Evolutionary conservation across 2,888 invertebrate species (phyloP).

Genomic region (Dasysyrphus tricinctus): DNA sequence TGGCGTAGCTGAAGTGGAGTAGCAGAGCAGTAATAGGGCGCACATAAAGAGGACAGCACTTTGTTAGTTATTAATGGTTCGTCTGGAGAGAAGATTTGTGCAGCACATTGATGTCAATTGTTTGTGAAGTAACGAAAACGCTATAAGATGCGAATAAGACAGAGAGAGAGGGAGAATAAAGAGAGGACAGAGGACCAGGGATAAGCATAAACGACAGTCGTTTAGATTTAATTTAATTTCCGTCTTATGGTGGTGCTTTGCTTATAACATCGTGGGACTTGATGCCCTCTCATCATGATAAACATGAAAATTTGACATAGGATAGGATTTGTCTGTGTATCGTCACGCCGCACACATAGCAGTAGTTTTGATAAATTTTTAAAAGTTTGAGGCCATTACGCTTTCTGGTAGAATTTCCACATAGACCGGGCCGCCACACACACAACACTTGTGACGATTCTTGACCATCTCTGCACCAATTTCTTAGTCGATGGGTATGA

Average conservation of each 20-base stretch:
- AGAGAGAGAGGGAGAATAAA: not conserved
- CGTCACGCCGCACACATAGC: not conserved
- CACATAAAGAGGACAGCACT: conserved; percentile 39
- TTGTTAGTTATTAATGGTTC: conserved; percentile 60
- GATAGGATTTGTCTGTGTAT: conserved; percentile 25
- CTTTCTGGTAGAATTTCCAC: not conserved
- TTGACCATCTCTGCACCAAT: too few relatives aligned
- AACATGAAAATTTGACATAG: conserved; percentile 17
- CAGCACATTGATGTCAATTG: conserved; percentile 54
- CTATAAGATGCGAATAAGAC: conserved; percentile 9
- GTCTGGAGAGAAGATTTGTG: conserved; percentile 62
- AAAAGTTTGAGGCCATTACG: conserved; percentile 9
- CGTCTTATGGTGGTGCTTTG: conserved; percentile 51
- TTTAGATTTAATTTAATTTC: conserved; percentile 73
- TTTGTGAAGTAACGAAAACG: conserved; percentile 2
- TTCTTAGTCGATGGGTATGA: too few relatives aligned
- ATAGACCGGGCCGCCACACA: not conserved
- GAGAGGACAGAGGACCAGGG: too few relatives aligned
- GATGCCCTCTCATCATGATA: conserved; percentile 11
- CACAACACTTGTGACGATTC: not conserved
- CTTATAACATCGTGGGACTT: conserved; percentile 51
- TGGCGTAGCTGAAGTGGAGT: conserved; percentile 29
- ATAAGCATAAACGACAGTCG: conserved; percentile 30
- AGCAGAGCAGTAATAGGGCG: conserved; percentile 11
- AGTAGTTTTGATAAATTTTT: conserved; percentile 15